Evolutionary conservation across 2,113 vertebrate species (phyloP), one percentile per base, ranked within the genome.

Genomic region (Mustela lutreola): DNA sequence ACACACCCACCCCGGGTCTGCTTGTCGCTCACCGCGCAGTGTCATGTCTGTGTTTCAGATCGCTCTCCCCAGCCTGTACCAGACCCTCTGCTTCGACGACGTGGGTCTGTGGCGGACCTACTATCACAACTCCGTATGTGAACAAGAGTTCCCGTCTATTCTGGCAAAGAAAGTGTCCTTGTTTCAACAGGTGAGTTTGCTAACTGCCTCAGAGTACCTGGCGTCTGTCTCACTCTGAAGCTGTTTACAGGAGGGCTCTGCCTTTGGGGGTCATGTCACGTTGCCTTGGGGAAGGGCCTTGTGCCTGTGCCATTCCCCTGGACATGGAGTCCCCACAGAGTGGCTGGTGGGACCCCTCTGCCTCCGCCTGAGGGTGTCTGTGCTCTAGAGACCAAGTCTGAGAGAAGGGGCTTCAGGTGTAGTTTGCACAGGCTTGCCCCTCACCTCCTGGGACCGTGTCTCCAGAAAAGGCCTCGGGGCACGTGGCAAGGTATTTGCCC

Each of bases 121-220:
- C 98, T 99, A 99, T 63, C 99, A 98, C 95, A 99, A 99, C 97
- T 99, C 99, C 60, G 86, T 98, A 76, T 99, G 99, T 98, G 99
- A 99, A 94, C 99, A 99, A 98, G 99, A 99, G 94, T 99, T 99
- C 97, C 99, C 99, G 18, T 97, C 99, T 45, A 62, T 98, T 96
- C 92, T 99, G 98, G 96, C 98, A 96, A 99, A 99, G 98, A 99
- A 99, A 98, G 99, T 99, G 97, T 99, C 99, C 76, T 98, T 99
- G 84, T 99, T 99, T 98, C 99, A 99, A 98, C 99, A 99, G 99
- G 99, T 99, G 98, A 98, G 58, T 86, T 82, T 56, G 56, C 16
- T 58, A 96, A 90, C 63, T 65, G 10, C 39, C 28, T 73, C 82
- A 28, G 89, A 58, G 3, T 58, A 7, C 78, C 78, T 91, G 83